Evolutionary conservation across 2,113 vertebrate species (phyloP), one percentile per base, ranked within the genome.

Genomic region (Grammomys dolichurus): DNA sequence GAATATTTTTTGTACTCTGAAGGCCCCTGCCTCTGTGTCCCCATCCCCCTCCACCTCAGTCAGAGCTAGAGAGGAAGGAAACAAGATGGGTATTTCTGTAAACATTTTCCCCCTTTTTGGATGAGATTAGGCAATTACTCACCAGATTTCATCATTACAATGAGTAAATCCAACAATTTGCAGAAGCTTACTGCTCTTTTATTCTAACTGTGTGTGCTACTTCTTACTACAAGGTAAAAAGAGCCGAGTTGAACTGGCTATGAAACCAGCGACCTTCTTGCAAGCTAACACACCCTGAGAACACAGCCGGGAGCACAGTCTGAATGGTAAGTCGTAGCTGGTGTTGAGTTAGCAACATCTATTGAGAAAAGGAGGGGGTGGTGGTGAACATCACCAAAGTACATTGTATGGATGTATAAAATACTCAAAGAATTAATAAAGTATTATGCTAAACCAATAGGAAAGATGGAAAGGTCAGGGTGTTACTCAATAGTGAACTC

Each of bases 131-230:
- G 97, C 82, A 96, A 97, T 65, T 20, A 10, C 72, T 31, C 76
- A 89, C 43, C 89, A 94, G 89, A 91, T 97, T 97, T 96, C 97
- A 94, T 96, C 97, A 97, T 48, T 46, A 73, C 16, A 51, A 33
- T 91, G 81, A 95, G 48, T 82, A 86, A 95, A 40, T 24, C 72
- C 13, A 43, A 82, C 54, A 88, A 51, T 92, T 97, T 96, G 89
- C 92, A 65, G 90, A 97, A 97, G 82, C 63, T 76, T 87, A 92
- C 93, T 16, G 0, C 72, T 75, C 46, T 58, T 92, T 93, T 3
- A 19, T 94, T 90, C 75, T 94, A 93, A 88, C 93, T 96, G 91
- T 77, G 43, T 46, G 81, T 92, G 81, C 86, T 80, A 19, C 43
- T 95, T 97, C 75, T 91, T 43, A 65, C 10, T 78, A 95, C 92